phyloP scores from a whole-genome alignment of 2,888 invertebrate genomes.

The Cerceris rybyensis region DNA sequence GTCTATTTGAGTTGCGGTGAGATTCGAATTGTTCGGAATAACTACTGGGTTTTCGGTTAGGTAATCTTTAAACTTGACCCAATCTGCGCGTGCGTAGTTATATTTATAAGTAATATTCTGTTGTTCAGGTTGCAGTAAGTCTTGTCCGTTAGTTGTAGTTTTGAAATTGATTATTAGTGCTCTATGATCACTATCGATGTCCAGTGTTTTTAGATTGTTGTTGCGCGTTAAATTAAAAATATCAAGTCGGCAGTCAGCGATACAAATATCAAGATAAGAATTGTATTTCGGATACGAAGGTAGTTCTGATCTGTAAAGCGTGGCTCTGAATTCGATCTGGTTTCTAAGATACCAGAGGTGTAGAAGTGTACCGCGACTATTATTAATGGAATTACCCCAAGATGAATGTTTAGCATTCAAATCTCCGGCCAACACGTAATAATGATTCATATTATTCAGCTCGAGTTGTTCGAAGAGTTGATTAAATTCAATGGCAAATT shows the following conservation, averaged over 20 bases:
- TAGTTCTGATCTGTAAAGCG: neutral
- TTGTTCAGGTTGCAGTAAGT: neutral
- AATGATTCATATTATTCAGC: neutral
- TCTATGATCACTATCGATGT: slow-evolving; percentile 24
- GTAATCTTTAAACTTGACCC: neutral
- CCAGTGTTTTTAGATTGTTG: neutral
- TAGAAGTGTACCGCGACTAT: neutral
- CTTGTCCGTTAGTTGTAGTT: neutral
- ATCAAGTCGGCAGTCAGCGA: slow-evolving; percentile 7
- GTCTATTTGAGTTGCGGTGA: slow-evolving; percentile 10
- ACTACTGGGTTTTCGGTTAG: neutral
- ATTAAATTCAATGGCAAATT: neutral
- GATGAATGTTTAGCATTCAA: neutral
- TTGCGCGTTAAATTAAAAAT: neutral
- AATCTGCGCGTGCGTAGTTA: slow-evolving; percentile 1
- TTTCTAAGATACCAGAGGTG: neutral
- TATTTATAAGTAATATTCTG: neutral
- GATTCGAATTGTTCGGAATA: slow-evolving; percentile 8
- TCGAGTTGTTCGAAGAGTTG: neutral
- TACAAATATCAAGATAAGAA: slow-evolving; percentile 1
- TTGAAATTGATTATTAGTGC: neutral
- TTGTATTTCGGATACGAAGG: neutral
- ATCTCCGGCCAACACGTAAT: neutral
- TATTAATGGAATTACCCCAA: slow-evolving; percentile 1
- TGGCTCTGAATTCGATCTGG: neutral